Evolutionary conservation across 1,140 invertebrate genomes (phyloP), one percentile per base, ranked within the genome.

Genomic region (Pygmarrhopalites habei): DNA sequence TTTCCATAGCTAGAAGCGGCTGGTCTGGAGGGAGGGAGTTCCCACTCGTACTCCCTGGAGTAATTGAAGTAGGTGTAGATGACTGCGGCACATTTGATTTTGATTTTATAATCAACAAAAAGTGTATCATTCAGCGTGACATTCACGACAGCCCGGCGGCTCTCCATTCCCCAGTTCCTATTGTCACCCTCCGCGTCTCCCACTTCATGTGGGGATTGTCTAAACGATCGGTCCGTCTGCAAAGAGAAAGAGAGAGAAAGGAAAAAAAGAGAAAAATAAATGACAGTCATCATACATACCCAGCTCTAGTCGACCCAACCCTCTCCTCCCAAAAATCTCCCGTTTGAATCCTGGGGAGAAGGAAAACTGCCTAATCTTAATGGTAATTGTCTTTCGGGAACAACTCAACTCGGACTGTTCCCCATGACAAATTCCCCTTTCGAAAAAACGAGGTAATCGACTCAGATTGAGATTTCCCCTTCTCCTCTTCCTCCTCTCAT

Each of bases 81-180:
- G 25, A 21, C 0, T 15, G 39, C 25, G 25, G n/a, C 51, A 28
- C 61, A 63, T 29, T 47, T 47, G 32, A 63, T 19, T 26, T 0
- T 1, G 32, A 63, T 63, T 58, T 63, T 63, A 26, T 30, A 28
- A 25, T 57, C 55, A n/a, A 26, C 26, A 29, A 63, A 63, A 49
- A 53, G 30, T n/a, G 0, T n/a, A 19, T 57, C 19, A 10, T 30
- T 23, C 30, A 60, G 17, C 17, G 10, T 0, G 46, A 60, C 15
- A 17, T 28, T 35, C 46, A 60, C 12, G 4, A 10, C 23, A 5
- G 28, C 23, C 23, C 17, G 10, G 7, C 23, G 51, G 10, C 17
- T 53, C 28, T 53, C 23, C 10, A 53, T 25, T 26, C 10, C 21
- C 3, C 17, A 10, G 23, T 49, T 53, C 51, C 5, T 53, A 25